These are phyloP conservation scores for Branchipolynoe longqiensis DNA, from an alignment of 2,888 invertebrate genomes.

Conservation along the genomic window DNA sequence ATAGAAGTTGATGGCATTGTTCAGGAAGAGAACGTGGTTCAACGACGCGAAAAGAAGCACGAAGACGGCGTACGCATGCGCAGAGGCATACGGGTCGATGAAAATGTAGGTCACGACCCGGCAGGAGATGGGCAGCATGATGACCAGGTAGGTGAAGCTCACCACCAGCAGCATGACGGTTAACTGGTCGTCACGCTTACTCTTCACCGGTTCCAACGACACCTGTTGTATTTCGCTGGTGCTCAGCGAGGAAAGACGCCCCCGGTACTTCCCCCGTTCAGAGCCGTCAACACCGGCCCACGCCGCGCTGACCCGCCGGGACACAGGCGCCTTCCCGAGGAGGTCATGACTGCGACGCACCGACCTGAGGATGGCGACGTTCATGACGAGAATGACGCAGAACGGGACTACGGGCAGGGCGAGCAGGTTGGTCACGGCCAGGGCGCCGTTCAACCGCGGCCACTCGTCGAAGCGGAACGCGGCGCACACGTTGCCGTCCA, in stretches of 20 bases:
- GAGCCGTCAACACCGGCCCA: not conserved
- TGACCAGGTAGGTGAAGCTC: conserved; percentile 11
- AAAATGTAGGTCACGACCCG: conserved; percentile 30
- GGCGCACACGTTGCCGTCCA: conserved; percentile 27
- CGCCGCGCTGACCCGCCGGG: too few relatives aligned
- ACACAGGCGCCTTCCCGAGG: not conserved
- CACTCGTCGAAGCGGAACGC: not conserved
- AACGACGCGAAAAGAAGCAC: conserved; percentile 6
- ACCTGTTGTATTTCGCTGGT: not conserved
- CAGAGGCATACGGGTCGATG: conserved; percentile 5
- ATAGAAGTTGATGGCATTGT: conserved; percentile 40
- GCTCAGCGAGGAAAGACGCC: not conserved
- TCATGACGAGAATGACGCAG: not conserved
- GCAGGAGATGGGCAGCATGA: conserved; percentile 8
- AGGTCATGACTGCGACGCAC: not conserved
- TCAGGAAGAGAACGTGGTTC: conserved; percentile 27
- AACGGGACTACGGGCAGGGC: not conserved
- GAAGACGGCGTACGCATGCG: conserved; percentile 8
- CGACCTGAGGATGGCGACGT: not conserved
- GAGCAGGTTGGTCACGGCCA: not conserved
- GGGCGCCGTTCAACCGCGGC: not conserved
- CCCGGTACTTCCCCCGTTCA: not conserved
- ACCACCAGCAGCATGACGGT: conserved; percentile 19
- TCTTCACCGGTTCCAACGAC: not conserved
- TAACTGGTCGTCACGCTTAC: not conserved